Percentiles rank a stretch among this genome's conserved stretches.
Evolutionary conservation across 2,113 vertebrate species (phyloP).

Genomic region (western clawed frog (Xenopus tropicalis)): DNA sequence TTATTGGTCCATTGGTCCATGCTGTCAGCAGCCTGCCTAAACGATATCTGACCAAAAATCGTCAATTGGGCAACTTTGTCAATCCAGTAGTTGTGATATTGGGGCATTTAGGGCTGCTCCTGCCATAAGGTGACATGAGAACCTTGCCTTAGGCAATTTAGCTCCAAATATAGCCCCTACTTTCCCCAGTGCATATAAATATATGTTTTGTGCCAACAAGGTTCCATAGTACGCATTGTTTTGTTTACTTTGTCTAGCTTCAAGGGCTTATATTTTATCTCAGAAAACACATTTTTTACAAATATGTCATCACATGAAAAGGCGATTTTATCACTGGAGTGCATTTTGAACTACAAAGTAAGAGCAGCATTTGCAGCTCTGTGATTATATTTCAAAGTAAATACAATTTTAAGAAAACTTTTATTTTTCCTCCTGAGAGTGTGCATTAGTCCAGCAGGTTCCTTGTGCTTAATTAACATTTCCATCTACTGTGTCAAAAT

Average conservation of each 20-base stretch:
- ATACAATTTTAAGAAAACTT: conserved; percentile 3
- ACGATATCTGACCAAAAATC: no score
- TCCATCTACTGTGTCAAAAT: not conserved
- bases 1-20: no score
- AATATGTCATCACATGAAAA: conserved; percentile 26
- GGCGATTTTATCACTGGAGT: conserved; percentile 19
- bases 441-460: not conserved
- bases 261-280: conserved; percentile 41
- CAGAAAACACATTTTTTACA: conserved; percentile 22
- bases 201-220: no score
- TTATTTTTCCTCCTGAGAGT: not conserved
- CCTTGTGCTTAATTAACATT: conserved; percentile 11
- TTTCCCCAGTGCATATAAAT: no score
- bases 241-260: conserved; percentile 5
- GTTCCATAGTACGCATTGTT: no score
- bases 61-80: no score
- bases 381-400: conserved; percentile 26
- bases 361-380: not conserved
- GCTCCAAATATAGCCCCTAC: no score
- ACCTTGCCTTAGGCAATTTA: no score
- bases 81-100: no score
- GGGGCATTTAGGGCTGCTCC: no score
- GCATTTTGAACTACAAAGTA: conserved; percentile 19
- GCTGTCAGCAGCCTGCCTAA: no score
- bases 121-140: no score